Evolutionary conservation across 2,113 vertebrate genomes (phyloP).

Genomic region (Mola mola): DNA sequence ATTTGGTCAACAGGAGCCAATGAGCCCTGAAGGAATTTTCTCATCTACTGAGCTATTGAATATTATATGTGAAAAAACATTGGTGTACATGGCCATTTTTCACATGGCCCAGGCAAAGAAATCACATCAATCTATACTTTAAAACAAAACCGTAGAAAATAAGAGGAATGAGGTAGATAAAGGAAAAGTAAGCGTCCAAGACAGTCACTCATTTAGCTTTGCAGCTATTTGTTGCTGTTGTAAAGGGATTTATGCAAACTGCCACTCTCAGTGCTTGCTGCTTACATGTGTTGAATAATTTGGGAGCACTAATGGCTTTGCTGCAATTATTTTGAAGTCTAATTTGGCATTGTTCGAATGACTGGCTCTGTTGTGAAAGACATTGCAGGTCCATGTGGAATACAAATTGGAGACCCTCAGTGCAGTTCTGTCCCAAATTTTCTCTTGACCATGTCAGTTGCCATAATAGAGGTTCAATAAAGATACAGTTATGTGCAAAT

Average conservation of each 20-base stretch:
- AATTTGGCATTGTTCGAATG: not conserved
- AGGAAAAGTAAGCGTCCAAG: too few species aligned
- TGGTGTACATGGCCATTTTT: too few species aligned
- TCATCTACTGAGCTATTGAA: slow-evolving; percentile 29
- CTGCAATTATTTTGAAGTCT: slow-evolving; percentile 3
- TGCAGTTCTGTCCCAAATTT: not conserved
- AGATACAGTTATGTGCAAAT: not conserved
- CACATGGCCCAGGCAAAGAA: slow-evolving; percentile 16
- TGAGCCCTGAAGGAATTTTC: slow-evolving; percentile 41
- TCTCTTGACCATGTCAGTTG: not conserved
- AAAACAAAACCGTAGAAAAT: not conserved
- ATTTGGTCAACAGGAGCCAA: slow-evolving; percentile 51
- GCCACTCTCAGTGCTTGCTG: not conserved
- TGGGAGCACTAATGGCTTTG: not conserved
- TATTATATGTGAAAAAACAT: slow-evolving; percentile 30
- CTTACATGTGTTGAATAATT: not conserved
- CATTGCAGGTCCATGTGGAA: not conserved
- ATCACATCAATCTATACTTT: not conserved
- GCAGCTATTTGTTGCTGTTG: not conserved
- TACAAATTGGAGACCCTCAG: not conserved
- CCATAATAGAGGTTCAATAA: not conserved
- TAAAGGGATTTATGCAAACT: slow-evolving; percentile 1
- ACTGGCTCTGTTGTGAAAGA: not conserved
- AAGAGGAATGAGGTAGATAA: not conserved
- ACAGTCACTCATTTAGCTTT: not conserved